Evolutionary conservation across 1,140 invertebrate genomes (phyloP).

Genomic region (Monomorium pharaonis): DNA sequence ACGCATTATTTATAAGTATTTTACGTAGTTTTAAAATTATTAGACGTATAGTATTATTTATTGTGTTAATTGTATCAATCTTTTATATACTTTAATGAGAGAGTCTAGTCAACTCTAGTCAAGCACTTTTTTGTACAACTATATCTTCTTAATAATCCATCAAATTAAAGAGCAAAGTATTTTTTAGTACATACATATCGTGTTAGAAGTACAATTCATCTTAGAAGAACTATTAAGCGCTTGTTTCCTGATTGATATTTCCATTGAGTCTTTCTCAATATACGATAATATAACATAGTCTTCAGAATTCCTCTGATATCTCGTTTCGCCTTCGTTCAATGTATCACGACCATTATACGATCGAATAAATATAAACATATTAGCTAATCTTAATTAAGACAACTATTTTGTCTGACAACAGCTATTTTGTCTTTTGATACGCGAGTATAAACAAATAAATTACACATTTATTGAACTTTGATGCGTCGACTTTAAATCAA

Average conservation of each 20-base stretch:
- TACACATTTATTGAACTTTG: conserved; percentile 54
- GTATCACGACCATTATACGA: conserved; percentile 44
- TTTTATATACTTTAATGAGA: conserved; percentile 43
- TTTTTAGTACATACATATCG: conserved; percentile 82
- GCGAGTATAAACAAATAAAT: conserved; percentile 61
- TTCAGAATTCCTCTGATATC: conserved; percentile 52
- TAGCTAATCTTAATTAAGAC: conserved; percentile 52
- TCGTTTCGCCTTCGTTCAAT: conserved; percentile 58
- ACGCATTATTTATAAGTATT: conserved; percentile 48
- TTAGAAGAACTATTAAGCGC: conserved; percentile 38
- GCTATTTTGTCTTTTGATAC: conserved; percentile 74
- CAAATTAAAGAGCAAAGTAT: conserved; percentile 74
- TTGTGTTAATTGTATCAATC: conserved; percentile 1
- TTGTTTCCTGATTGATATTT: conserved; percentile 52
- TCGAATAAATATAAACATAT: conserved; percentile 37
- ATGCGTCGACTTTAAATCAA: conserved; percentile 63
- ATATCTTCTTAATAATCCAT: conserved; percentile 57
- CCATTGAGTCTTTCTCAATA: conserved; percentile 29
- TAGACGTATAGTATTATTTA: conserved; percentile 25
- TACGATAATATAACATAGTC: conserved; percentile 15
- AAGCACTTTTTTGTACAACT: conserved; percentile 59
- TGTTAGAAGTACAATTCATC: conserved; percentile 77
- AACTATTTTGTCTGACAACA: conserved; percentile 39
- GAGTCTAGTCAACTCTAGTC: conserved; percentile 60
- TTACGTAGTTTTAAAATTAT: conserved; percentile 49